phyloP scores from a whole-genome alignment of 1,140 invertebrate genomes.

The Antheraea mylitta region DNA sequence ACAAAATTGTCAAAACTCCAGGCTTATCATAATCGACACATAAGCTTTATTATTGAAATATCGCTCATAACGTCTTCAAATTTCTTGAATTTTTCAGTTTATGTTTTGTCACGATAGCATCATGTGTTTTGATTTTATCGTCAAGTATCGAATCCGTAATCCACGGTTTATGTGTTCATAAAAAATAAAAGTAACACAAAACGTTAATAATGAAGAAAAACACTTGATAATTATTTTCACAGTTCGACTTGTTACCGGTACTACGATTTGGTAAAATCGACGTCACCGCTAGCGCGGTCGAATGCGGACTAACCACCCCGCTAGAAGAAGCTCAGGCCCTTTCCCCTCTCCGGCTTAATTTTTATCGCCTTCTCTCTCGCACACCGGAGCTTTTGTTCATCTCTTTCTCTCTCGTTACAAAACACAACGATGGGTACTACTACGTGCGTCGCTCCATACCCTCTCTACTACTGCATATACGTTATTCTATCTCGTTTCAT shows the following conservation, averaged over 20 bases:
- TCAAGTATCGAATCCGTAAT: constrained; percentile 23
- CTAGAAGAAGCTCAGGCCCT: constrained; percentile 72
- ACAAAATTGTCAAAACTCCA: constrained; percentile 47
- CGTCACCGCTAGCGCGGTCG: constrained; percentile 61
- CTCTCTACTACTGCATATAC: constrained; percentile 77
- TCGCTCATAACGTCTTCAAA: constrained; percentile 43
- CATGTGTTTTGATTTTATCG: constrained; percentile 18
- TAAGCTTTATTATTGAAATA: constrained; percentile 36
- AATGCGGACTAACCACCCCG: constrained; percentile 76
- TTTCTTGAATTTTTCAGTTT: constrained; percentile 22
- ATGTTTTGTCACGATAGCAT: constrained; percentile 43
- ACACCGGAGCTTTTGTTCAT: constrained; percentile 53
- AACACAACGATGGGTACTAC: constrained; percentile 62
- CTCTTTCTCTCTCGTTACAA: constrained; percentile 56
- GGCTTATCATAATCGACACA: constrained; percentile 69
- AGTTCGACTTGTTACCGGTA: constrained; percentile 60
- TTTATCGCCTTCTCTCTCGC: constrained; percentile 59
- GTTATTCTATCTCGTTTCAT: constrained; percentile 78
- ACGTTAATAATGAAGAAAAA: constrained; percentile 38
- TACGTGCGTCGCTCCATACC: constrained; percentile 72
- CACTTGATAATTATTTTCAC: constrained; percentile 63
- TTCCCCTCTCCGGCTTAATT: constrained; percentile 76
- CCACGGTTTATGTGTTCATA: constrained; percentile 23
- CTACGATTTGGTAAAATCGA: constrained; percentile 39
- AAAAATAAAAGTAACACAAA: constrained; percentile 40